Evolutionary conservation across 2,113 vertebrate genomes (phyloP).

Genomic region (Manacus vitellinus): DNA sequence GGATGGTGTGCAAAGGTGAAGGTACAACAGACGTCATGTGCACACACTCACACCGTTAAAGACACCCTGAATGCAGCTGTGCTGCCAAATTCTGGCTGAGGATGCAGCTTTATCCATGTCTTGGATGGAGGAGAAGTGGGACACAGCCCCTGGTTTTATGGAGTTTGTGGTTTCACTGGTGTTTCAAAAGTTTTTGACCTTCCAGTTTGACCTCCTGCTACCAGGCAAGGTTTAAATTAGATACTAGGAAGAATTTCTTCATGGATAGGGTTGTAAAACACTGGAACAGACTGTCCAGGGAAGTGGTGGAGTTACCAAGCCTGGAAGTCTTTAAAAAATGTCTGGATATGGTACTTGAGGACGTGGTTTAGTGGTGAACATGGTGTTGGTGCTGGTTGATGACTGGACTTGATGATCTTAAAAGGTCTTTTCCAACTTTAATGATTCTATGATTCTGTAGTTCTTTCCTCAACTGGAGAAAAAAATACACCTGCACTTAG

Average conservation of each 20-base stretch:
- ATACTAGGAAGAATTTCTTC: background rate
- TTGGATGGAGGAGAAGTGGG: background rate
- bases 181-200: background rate
- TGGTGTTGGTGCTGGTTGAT: background rate
- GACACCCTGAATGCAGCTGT: rapidly evolving
- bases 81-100: background rate
- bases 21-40: background rate
- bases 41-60: rapidly evolving
- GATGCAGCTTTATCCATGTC: background rate
- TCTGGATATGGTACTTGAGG: background rate
- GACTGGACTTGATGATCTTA: background rate
- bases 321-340: background rate
- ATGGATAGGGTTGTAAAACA: background rate
- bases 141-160: background rate
- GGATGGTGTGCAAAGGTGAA: background rate
- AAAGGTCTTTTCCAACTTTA: background rate
- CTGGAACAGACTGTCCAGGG: background rate
- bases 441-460: background rate
- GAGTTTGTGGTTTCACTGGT: background rate
- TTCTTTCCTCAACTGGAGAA: rapidly evolving
- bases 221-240: background rate
- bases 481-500: background rate
- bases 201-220: background rate
- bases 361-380: background rate
- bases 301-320: background rate